Base-by-base conservation (phyloP, 92 coral and sea anemone species). In the Porites lobata region DNA sequence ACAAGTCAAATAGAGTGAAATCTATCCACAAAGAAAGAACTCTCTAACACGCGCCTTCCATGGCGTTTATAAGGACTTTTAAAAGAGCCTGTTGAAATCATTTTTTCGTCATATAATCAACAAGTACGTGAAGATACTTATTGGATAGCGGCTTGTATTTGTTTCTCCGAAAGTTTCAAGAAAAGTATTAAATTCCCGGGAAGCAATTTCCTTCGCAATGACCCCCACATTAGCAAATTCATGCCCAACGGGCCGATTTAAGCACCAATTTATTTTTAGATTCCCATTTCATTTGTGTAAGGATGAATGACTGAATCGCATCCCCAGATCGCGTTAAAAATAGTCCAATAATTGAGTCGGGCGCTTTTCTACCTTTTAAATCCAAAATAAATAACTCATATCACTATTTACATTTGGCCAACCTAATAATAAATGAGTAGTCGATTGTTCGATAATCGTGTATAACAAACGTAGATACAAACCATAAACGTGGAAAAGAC, bases 351-450 rank as follows among this genome's bases (percentile, higher is more conserved):
- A 68, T 86, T 57, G 22, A 24, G 70, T 56, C 63, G 74, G 75
- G 78, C 50, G 68, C 80, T 69, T 80, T 86, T 86, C 71, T 86
- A 63, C 52, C 93, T 62, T 80, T 83, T 22, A 73, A 72, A 72
- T 75, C 64, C 69, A 90, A 94, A 90, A 93, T 94, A 94, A 94
- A 94, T 94, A 94, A 93, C 59, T 76, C 78, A 86, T 76, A 72
- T 58, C 78, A 87, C 68, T 94, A 91, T 94, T 94, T 94, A 94
- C 96, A 94, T 77, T 86, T 76, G 83, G 70, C 69, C 83, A 61
- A 56, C 65, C 66, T 72, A 89, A 83, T 83, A 89, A 83, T 74
- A 89, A 69, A 56, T 6, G 56, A 58, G 77, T 67, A 76, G 69
- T 43, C 73, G 87, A 83, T 84, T 84, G 87, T 84, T 73, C 87